phyloP scores from a whole-genome alignment of 2,113 vertebrate genomes.

The Leptocoma aspasia region DNA sequence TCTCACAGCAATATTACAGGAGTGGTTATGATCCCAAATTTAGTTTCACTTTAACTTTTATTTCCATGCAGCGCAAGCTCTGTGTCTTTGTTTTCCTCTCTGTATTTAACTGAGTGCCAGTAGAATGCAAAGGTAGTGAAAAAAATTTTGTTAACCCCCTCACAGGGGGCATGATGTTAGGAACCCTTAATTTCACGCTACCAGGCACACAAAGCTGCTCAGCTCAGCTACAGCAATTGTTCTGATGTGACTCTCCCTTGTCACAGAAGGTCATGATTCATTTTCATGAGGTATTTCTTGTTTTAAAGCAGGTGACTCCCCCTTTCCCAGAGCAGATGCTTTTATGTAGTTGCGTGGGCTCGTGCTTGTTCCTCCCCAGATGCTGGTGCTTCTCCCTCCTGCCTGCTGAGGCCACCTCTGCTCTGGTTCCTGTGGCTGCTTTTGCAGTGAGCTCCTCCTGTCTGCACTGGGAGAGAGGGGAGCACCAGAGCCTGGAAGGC shows the following conservation, averaged over 20 bases:
- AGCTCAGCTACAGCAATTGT: not conserved
- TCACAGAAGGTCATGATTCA: not conserved
- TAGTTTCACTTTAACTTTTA: not conserved
- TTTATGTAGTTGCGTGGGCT: not conserved
- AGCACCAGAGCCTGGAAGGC: not conserved
- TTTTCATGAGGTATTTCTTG: not conserved
- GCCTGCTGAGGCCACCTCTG: not conserved
- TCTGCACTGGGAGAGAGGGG: rapidly evolving
- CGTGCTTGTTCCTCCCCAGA: rapidly evolving
- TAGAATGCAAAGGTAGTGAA: not conserved
- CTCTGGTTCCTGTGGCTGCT: not conserved
- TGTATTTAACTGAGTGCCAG: not conserved
- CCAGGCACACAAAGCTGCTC: rapidly evolving
- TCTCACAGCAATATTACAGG: not conserved
- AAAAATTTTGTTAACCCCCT: not conserved
- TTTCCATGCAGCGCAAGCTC: not conserved
- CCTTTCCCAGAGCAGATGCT: not conserved
- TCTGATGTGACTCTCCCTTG: not conserved
- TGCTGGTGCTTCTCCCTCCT: rapidly evolving
- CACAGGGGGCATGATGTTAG: rapidly evolving
- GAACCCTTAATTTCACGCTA: not conserved
- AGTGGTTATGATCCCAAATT: not conserved
- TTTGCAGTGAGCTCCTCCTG: not conserved
- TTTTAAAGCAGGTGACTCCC: not conserved
- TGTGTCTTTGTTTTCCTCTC: not conserved